A percentile compares a stretch with the other conserved stretches of the same genome.
Evolutionary conservation across 2,888 invertebrate species (phyloP).

Genomic region (Caenorhabditis drosophilae): DNA sequence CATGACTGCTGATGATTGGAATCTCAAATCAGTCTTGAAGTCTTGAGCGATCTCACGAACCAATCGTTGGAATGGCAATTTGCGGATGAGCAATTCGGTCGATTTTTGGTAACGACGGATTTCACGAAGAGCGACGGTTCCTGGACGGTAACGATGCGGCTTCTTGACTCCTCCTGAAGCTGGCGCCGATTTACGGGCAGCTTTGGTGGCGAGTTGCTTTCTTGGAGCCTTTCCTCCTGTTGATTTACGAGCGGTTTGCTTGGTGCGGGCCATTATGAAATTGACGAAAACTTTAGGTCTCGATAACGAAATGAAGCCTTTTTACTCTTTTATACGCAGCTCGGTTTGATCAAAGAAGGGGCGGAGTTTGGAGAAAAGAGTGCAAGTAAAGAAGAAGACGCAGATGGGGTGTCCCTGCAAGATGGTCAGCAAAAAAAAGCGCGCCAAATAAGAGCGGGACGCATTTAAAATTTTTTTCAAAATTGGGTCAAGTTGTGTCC

Average conservation of each 20-base stretch:
- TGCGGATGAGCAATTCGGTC: slow-evolving; percentile 72
- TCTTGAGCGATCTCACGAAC: slow-evolving; percentile 51
- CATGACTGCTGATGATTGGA: slow-evolving; percentile 45
- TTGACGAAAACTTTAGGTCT: neutral
- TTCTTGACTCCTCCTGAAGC: slow-evolving; percentile 87
- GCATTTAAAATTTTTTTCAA: no score
- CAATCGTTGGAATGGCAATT: slow-evolving; percentile 49
- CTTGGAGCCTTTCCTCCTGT: slow-evolving; percentile 56
- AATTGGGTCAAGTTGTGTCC: neutral
- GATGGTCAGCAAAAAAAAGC: no score
- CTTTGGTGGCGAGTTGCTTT: slow-evolving; percentile 38
- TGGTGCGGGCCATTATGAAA: slow-evolving; percentile 44
- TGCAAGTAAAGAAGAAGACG: neutral
- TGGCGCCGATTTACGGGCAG: slow-evolving; percentile 87
- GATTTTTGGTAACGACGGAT: slow-evolving; percentile 95
- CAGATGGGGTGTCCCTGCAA: neutral
- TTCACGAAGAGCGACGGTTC: slow-evolving; percentile 93
- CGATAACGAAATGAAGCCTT: neutral
- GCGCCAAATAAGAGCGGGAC: no score
- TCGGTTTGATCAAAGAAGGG: neutral
- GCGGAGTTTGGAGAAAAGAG: neutral
- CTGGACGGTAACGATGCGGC: slow-evolving; percentile 92
- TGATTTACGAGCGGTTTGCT: slow-evolving; percentile 53
- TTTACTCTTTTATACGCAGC: neutral
- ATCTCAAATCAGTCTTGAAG: slow-evolving; percentile 49